Base-by-base conservation (phyloP, 2,888 invertebrate genomes). In the Agrypnus murinus region DNA sequence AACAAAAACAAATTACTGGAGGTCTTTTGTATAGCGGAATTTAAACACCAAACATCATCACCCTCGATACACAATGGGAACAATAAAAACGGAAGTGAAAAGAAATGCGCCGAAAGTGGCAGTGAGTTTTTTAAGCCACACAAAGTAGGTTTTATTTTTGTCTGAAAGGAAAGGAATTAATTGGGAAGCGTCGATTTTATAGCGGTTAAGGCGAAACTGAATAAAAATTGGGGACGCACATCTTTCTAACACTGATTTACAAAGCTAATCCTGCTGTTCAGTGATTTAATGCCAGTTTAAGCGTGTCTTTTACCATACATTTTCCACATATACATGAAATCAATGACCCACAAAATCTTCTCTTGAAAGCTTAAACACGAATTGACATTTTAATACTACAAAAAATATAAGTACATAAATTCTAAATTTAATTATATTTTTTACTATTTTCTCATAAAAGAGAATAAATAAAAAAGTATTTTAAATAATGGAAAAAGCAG, bases 191-290 rank as follows among this genome's bases (percentile, higher is more conserved):
- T 50, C 50, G 50, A 50, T 50, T 50, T 50, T 10, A 31, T 7
- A 50, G 31, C 50, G 31, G 50, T 50, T 50, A 50, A 50, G 50
- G 50, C 50, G 50, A 31, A 14, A 25, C 50, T 31, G 31, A 50
- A 50, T 50, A 50, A 50, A 50, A 50, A 50, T 50, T 50, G 50
- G 50, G 50, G 50, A 50, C 50, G 50, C 50, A 32, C 50, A 50
- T 50, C 50, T 12, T 12, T 25, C 31, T 50, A 50, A 31, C 50
- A 31, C 50, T 50, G 50, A 78, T 78, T 78, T 78, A 78, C 75
- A 65, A 75, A 75, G 70, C 75, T 77, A 78, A 78, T 78, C 77
- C 75, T 69, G 70, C 67, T 75, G 76, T 72, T 77, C 77, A 73
- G 76, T 77, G 77, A 77, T 77, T 78, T 77, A 77, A 74, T 75